These are phyloP conservation scores for Calyptomena viridis DNA, from an alignment of 2,113 vertebrate genomes.

Conservation along the genomic window DNA sequence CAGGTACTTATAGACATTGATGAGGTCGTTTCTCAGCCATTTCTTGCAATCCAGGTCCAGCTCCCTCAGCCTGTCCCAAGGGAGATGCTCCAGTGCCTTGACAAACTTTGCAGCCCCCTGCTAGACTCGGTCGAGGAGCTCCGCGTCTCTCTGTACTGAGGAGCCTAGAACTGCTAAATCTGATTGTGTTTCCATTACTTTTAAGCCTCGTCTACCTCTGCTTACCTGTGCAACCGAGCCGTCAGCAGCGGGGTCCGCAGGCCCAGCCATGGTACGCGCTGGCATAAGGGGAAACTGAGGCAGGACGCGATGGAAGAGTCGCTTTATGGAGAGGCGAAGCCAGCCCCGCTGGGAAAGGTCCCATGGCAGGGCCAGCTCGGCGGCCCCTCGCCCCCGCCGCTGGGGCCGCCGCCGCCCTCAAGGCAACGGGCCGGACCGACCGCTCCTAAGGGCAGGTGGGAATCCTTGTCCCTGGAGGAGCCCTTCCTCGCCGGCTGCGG, in stretches of 20 bases:
- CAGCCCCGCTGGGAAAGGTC: fast-evolving
- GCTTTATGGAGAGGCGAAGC: fast-evolving
- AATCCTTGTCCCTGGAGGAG: background rate
- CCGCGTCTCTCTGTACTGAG: no score
- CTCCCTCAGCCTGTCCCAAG: background rate
- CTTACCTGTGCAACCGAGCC: background rate
- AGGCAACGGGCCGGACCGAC: fast-evolving
- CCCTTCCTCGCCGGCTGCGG: background rate
- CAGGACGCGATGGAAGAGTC: fast-evolving
- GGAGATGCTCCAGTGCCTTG: background rate
- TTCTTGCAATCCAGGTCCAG: background rate
- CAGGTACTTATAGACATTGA: no score
- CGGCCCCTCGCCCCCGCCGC: background rate
- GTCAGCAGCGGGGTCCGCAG: fast-evolving
- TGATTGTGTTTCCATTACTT: background rate
- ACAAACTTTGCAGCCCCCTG: background rate
- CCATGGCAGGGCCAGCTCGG: background rate
- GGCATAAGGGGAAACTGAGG: background rate
- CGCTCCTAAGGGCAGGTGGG: no score
- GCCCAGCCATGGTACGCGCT: background rate
- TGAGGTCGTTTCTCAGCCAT: background rate
- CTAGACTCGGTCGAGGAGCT: background rate
- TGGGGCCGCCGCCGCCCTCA: fast-evolving
- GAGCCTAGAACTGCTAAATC: background rate
- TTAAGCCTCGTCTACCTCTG: background rate